Percentiles rank a stretch among this genome's conserved stretches.
These are phyloP conservation scores for Atta cephalotes DNA, from an alignment of 1,140 invertebrate species.

Conservation along the genomic window DNA sequence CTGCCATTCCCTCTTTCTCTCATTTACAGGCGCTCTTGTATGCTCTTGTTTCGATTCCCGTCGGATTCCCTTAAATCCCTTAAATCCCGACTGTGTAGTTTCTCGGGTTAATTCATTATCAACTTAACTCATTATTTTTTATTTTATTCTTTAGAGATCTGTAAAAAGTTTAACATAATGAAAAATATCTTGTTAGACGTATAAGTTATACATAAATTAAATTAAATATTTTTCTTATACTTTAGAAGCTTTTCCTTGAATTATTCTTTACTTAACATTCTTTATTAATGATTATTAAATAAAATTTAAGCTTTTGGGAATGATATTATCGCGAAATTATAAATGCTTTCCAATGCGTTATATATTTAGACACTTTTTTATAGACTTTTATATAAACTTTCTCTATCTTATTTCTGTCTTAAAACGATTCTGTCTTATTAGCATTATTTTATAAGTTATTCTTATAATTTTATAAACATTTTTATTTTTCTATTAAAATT, in stretches of 20 bases:
- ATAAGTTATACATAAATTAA: neutral
- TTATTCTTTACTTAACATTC: neutral
- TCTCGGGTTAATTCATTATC: constrained; percentile 10
- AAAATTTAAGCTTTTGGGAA: neutral
- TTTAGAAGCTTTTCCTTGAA: neutral
- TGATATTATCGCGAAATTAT: constrained; percentile 8
- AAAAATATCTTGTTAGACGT: neutral
- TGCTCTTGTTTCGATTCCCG: constrained; percentile 37
- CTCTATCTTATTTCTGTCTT: neutral
- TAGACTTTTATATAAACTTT: neutral
- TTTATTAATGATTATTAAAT: constrained; percentile 2
- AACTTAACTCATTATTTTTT: constrained; percentile 2
- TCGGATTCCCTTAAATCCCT: neutral
- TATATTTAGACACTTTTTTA: neutral
- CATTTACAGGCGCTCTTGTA: constrained; percentile 23
- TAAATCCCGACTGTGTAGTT: constrained; percentile 28
- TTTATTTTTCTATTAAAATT: neutral
- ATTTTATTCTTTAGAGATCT: neutral
- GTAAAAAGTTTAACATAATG: neutral
- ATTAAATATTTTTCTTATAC: neutral
- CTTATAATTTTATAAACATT: constrained; percentile 6
- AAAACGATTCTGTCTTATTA: neutral
- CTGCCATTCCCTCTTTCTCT: neutral
- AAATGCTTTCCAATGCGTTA: neutral
- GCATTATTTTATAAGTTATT: neutral